These are phyloP conservation scores for Tachina fera DNA, from an alignment of 2,888 invertebrate species.

Conservation along the genomic window DNA sequence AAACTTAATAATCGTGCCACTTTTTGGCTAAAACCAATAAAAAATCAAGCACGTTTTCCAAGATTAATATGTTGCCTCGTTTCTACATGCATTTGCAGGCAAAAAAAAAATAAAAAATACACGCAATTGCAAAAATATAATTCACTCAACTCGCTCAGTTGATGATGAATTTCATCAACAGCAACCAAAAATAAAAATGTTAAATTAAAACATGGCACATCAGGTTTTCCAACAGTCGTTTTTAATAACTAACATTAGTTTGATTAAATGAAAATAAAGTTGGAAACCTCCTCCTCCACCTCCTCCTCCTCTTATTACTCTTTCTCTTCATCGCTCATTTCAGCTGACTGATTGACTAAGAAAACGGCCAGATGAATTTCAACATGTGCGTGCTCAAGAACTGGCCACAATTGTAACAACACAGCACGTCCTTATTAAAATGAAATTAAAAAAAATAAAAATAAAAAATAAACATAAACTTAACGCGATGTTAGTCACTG, in stretches of 20 bases:
- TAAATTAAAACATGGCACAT: conserved; percentile 53
- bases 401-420: conserved; percentile 55
- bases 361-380: conserved; percentile 25
- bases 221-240: conserved; percentile 52
- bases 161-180: conserved; percentile 48
- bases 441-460: not conserved
- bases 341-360: conserved; percentile 41
- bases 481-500: conserved; percentile 26
- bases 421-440: conserved; percentile 59
- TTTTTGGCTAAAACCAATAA: conserved; percentile 41
- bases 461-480: not conserved
- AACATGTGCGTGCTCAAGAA: conserved; percentile 36
- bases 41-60: conserved; percentile 28
- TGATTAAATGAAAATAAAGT: conserved; percentile 71
- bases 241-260: conserved; percentile 73
- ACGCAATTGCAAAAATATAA: conserved; percentile 64
- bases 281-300: conserved; percentile 53
- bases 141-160: conserved; percentile 34
- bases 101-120: conserved; percentile 46
- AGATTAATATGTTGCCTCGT: conserved; percentile 49
- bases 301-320: too few species aligned
- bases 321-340: conserved; percentile 34
- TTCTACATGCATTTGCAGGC: conserved; percentile 18
- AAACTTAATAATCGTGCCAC: conserved; percentile 29
- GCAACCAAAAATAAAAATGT: conserved; percentile 8